Percentiles rank a stretch among this genome's conserved stretches.
Evolutionary conservation across 2,113 vertebrate genomes (phyloP).

Genomic region (Percopsis transmontana): DNA sequence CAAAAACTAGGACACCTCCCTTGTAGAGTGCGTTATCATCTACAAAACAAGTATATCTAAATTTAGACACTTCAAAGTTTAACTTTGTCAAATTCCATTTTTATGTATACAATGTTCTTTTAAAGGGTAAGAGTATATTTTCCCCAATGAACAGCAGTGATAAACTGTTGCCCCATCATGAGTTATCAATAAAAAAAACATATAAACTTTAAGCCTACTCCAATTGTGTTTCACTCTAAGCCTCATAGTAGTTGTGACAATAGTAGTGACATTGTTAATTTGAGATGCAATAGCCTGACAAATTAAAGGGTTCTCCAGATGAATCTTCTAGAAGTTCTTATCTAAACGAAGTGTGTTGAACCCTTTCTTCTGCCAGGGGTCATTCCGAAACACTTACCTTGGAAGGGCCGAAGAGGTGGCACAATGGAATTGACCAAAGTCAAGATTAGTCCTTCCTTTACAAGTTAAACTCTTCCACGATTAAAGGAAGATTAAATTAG

Average conservation of each 20-base stretch:
- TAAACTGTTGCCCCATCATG: no score
- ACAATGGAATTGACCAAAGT: conserved; percentile 4
- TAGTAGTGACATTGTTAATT: conserved; percentile 9
- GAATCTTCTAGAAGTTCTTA: conserved; percentile 28
- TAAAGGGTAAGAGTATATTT: no score
- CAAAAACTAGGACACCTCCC: no score
- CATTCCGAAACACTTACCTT: conserved; percentile 58
- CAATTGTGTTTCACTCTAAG: not conserved
- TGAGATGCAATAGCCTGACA: conserved; percentile 1
- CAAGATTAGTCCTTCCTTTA: not conserved
- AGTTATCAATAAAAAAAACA: not conserved
- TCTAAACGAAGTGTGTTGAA: conserved; percentile 1
- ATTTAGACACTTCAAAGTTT: no score
- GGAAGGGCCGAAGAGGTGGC: conserved; percentile 13
- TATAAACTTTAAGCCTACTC: not conserved
- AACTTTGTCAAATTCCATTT: no score
- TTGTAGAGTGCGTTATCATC: no score
- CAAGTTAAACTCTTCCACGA: no score
- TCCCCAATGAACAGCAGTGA: no score
- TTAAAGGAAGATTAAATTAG: no score
- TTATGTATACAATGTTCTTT: no score
- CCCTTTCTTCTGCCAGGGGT: conserved; percentile 8
- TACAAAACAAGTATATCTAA: no score
- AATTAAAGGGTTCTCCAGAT: not conserved
- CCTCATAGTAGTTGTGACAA: no score